Base-by-base conservation (phyloP, 2,797 vertebrate genomes). In the Chelonia mydas region DNA sequence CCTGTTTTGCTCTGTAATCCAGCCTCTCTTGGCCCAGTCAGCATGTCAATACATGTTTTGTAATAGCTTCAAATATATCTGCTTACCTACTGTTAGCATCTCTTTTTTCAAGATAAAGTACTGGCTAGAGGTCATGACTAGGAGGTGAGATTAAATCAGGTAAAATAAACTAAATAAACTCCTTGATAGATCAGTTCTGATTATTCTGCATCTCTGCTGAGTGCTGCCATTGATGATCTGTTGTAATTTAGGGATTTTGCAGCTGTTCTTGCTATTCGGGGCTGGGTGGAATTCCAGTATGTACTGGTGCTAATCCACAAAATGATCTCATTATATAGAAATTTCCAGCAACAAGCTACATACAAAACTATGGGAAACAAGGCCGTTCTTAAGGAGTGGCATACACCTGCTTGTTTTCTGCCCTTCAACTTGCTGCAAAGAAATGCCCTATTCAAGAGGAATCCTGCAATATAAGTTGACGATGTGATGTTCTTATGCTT, bases 311-410 rank as follows among this genome's bases (percentile, higher is more conserved):
- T 95, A 76, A 84, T 88, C 31, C 31, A 74, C 88, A 41, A 68
- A 78, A 76, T 91, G 2, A 87, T 86, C 28, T 93, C 7, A 61
- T 81, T 91, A n/a, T 84, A 82, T 90, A 93, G 47, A 77, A 80
- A 84, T 93, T 95, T 93, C 51, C 90, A 54, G 0, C 86, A 88
- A 76, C 11, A 80, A 87, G 11, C 77, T 90, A 57, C 89, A 81
- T 84, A 28, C 15, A 82, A 89, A 92, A 84, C 12, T 97, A 3
- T 61, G 77, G 11, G 27, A 72, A 23, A 41, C 23, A 0, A 28
- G 11, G 28, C 17, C 37, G 41, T 86, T 86, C 53, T 72, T 59
- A 53, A 76, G 31, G 6, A 45, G 55, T 88, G 78, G 41, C 80
- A 47, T 88, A 2, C 6, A 57, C 50, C 11, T 92, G 3, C 51